These are phyloP conservation scores for Zaprionus obscuricornis DNA, from an alignment of 2,888 invertebrate genomes.

Conservation along the genomic window DNA sequence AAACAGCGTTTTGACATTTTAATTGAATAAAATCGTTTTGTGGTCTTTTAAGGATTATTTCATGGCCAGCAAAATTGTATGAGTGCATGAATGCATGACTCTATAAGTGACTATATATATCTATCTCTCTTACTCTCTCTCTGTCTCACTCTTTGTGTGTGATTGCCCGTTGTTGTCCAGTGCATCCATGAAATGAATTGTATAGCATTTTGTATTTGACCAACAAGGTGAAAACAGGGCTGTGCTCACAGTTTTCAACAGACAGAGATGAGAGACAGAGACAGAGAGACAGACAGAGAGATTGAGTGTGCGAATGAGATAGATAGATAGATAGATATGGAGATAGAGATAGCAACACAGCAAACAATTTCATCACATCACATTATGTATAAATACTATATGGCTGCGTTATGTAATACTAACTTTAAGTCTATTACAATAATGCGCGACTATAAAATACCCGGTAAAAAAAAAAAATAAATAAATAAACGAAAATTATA, in stretches of 20 bases:
- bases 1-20: conserved; percentile 78
- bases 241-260: no score
- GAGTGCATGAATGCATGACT: conserved; percentile 41
- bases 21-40: conserved; percentile 77
- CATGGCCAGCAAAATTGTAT: conserved; percentile 73
- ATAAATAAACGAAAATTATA: no score
- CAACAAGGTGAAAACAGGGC: conserved; percentile 69
- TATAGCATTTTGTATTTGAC: conserved; percentile 69
- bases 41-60: conserved; percentile 78
- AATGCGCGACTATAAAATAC: no score
- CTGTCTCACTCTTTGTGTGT: no score
- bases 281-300: conserved; percentile 47
- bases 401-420: neutral
- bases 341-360: conserved; percentile 15
- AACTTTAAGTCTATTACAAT: no score
- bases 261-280: no score
- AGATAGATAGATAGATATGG: neutral
- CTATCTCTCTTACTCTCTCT: neutral
- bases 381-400: conserved; percentile 31
- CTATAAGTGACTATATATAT: neutral
- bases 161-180: conserved; percentile 48
- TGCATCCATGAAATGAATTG: conserved; percentile 70
- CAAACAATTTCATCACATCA: conserved; percentile 35
- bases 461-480: no score
- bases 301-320: no score